These are phyloP conservation scores for Hippocampus mohnikei DNA, from an alignment of 2,113 vertebrate genomes.

Conservation along the genomic window DNA sequence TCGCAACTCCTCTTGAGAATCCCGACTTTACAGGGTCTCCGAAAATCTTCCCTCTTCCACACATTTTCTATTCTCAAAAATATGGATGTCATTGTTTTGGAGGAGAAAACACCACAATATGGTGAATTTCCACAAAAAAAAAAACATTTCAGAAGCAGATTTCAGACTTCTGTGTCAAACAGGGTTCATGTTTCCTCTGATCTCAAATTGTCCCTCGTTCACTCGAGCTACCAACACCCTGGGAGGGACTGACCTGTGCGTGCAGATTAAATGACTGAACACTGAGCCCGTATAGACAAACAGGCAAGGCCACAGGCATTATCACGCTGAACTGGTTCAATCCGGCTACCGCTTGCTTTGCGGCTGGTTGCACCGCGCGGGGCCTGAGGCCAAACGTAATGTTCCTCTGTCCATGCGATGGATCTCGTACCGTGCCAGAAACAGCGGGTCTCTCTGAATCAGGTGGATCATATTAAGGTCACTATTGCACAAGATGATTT, in stretches of 20 bases:
- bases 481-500: neutral
- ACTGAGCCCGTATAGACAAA: conserved; percentile 31
- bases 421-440: conserved; percentile 6
- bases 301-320: conserved; percentile 30
- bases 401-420: conserved; percentile 23
- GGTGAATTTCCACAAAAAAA: too few relatives aligned
- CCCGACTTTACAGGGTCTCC: neutral
- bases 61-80: too few relatives aligned
- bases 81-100: too few relatives aligned
- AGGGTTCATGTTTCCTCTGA: conserved; percentile 49
- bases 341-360: conserved; percentile 38
- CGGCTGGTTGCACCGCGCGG: conserved; percentile 14
- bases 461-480: conserved; percentile 48
- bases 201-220: conserved; percentile 4
- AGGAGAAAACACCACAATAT: too few relatives aligned
- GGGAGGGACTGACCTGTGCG: conserved; percentile 25
- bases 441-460: conserved; percentile 11
- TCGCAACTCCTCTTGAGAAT: neutral
- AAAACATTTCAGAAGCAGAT: too few relatives aligned
- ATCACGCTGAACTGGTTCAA: conserved; percentile 56
- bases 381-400: conserved; percentile 10
- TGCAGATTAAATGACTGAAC: conserved; percentile 59
- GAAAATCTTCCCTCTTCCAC: too few relatives aligned
- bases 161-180: neutral
- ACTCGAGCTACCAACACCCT: neutral